These are phyloP conservation scores for Conchocele bisecta DNA, from an alignment of 2,888 invertebrate species.

Conservation along the genomic window DNA sequence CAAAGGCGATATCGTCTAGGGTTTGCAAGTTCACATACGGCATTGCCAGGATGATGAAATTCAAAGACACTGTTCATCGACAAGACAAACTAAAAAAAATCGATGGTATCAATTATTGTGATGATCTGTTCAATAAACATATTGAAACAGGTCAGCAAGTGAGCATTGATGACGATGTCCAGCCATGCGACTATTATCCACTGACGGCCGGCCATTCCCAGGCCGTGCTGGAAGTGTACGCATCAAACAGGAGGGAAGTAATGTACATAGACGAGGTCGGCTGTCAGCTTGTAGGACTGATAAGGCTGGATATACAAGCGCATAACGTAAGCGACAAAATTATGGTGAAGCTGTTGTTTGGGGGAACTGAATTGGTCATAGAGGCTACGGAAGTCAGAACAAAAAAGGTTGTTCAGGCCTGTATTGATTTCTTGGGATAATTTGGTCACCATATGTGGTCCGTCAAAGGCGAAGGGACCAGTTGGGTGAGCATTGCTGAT, in stretches of 20 bases:
- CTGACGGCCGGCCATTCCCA: not conserved
- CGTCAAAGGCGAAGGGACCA: too few relatives aligned
- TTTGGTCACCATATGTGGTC: too few relatives aligned
- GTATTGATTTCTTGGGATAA: conserved; percentile 38
- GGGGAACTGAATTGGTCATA: conserved; percentile 43
- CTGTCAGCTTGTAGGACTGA: conserved; percentile 31
- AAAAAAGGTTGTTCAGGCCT: conserved; percentile 3
- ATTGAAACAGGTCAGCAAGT: conserved; percentile 1
- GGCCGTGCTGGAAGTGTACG: not conserved
- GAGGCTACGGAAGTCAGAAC: conserved; percentile 27
- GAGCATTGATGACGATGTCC: not conserved
- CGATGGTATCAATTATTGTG: not conserved
- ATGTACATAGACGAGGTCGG: conserved; percentile 12
- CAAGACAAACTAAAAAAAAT: not conserved
- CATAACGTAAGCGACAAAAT: conserved; percentile 33
- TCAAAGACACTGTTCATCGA: not conserved
- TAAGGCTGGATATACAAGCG: conserved; percentile 33
- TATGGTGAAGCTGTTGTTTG: conserved; percentile 41
- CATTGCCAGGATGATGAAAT: not conserved
- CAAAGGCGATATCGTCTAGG: conserved; percentile 35
- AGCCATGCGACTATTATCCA: not conserved
- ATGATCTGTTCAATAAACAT: conserved; percentile 6
- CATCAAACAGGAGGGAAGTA: not conserved
- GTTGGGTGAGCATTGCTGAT: too few relatives aligned
- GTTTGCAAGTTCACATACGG: conserved; percentile 27